Evolutionary conservation across 1,140 invertebrate species (phyloP), one percentile per base, ranked within the genome.

Genomic region (Belonocnema kinseyi): DNA sequence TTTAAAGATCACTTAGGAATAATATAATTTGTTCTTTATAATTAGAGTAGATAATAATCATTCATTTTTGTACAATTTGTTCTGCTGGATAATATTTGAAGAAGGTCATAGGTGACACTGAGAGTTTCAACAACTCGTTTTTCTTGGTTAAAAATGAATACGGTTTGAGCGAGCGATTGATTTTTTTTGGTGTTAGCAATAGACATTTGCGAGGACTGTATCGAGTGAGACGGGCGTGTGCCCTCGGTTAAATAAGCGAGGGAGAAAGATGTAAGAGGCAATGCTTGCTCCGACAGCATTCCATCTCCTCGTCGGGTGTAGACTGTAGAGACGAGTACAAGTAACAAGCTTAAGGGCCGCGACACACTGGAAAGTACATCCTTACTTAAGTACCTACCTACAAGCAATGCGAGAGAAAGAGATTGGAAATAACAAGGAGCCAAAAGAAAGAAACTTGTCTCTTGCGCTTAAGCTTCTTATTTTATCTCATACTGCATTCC

Each of bases 281-380:
- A 80, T 78, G 73, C 72, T 74, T 81, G 82, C 76, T 81, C 74
- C 82, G 82, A 82, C 85, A 82, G 82, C 83, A 85, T 87, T 87
- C 85, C 83, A 83, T 86, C 85, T 87, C 80, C 61, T 74, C 46
- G 76, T 80, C 79, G 26, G 13, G 58, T 33, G 21, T 26, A 21
- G 26, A 12, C 3, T 33, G 79, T 46, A 46, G 40, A 46, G 40
- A 46, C 40, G 40, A 46, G 40, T 80, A 83, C 81, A 77, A 84
- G 81, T 84, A 81, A 81, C 79, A 84, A 75, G 77, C 52, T 54
- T 76, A 81, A 83, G 76, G 79, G 81, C 81, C 73, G 81, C 16
- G 79, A 61, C 80, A 76, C 81, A 66, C 21, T 66, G 21, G 33
- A 66, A 66, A 66, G 21, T 66, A 33, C 58, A 33, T 66, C 58